Percentiles rank a stretch among this genome's conserved stretches.
Conservation (phyloP, 2,888 invertebrate species). For the Nebria brevicollis region DNA sequence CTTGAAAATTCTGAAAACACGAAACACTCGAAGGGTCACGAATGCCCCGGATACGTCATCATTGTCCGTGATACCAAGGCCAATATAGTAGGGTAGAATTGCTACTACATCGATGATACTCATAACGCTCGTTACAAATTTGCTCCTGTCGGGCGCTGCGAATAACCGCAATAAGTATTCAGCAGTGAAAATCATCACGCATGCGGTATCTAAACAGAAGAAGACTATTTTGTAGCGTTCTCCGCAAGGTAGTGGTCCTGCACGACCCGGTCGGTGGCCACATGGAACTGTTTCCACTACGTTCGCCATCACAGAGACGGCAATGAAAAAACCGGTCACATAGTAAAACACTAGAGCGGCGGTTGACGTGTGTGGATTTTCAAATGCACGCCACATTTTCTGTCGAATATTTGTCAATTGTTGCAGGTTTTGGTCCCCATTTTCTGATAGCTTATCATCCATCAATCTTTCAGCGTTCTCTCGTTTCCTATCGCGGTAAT, state of each 20-base stretch:
- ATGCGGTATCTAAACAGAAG: slow-evolving; percentile 99
- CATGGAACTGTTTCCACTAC: slow-evolving; percentile 98
- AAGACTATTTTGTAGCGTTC: slow-evolving; percentile 98
- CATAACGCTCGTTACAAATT: slow-evolving; percentile 98
- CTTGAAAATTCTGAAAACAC: slow-evolving; percentile 99
- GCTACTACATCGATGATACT: slow-evolving; percentile 99
- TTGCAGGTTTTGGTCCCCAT: slow-evolving; percentile 88
- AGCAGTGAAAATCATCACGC: slow-evolving; percentile 99
- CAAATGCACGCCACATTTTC: slow-evolving; percentile 99
- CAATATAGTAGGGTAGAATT: slow-evolving; percentile 98
- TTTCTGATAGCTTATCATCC: slow-evolving; percentile 96
- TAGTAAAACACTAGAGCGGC: slow-evolving; percentile 99
- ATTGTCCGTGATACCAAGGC: slow-evolving; percentile 96
- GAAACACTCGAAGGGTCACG: slow-evolving; percentile 97
- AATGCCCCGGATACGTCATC: slow-evolving; percentile 99
- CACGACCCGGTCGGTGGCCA: slow-evolving; percentile 86
- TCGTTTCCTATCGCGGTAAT: slow-evolving; percentile 97
- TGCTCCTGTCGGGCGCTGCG: slow-evolving; percentile 98
- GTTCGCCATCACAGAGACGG: slow-evolving; percentile 99
- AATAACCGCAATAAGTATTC: slow-evolving; percentile 95
- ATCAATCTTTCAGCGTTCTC: slow-evolving; percentile 98
- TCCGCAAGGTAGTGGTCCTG: slow-evolving; percentile 92
- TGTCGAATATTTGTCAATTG: slow-evolving; percentile 89
- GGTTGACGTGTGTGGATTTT: slow-evolving; percentile 98
- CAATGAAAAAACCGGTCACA: slow-evolving; percentile 99